Evolutionary conservation across 2,888 invertebrate species (phyloP).

Genomic region (Morpho deidamia): DNA sequence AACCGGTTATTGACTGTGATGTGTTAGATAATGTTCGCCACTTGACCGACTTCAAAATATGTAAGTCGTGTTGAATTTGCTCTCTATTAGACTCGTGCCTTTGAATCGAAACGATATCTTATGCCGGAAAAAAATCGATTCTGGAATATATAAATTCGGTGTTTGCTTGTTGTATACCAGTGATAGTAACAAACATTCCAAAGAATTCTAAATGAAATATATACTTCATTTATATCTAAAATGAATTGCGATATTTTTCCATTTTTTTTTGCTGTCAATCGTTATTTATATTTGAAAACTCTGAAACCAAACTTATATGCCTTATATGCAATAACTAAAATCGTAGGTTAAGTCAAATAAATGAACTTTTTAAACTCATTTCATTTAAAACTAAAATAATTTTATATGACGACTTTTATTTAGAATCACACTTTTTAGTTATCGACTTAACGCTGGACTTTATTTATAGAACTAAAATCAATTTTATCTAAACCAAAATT

Average conservation of each 20-base stretch:
- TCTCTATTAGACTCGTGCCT: slow-evolving; percentile 9
- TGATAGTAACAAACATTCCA: slow-evolving; percentile 11
- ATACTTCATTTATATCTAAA: slow-evolving; percentile 6
- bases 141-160: background rate
- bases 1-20: slow-evolving; percentile 28
- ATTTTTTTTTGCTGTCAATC: background rate
- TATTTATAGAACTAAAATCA: no score
- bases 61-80: background rate
- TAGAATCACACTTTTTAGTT: background rate
- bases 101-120: background rate
- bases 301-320: no score
- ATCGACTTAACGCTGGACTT: no score
- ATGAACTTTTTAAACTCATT: background rate
- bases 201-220: background rate
- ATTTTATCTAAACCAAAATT: no score
- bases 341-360: background rate
- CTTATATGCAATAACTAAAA: background rate
- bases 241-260: slow-evolving; percentile 2
- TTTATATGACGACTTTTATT: background rate
- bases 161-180: background rate
- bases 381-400: background rate
- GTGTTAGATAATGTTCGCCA: slow-evolving; percentile 22
- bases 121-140: background rate
- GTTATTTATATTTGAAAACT: no score
- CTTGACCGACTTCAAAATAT: slow-evolving; percentile 6